Evolutionary conservation across 2,113 vertebrate species (phyloP).

Genomic region (Peromyscus californicus): DNA sequence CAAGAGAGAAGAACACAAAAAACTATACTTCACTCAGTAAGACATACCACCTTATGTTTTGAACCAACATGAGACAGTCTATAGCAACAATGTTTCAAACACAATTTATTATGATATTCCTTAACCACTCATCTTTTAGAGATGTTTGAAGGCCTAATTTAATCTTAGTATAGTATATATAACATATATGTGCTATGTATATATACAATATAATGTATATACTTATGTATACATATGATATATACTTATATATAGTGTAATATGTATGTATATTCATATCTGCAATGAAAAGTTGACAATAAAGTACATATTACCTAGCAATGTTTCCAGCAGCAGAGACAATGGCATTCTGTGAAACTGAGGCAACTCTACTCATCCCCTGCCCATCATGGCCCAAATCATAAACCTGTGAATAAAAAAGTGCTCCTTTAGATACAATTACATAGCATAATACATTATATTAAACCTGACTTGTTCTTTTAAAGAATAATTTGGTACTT

Average conservation of each 20-base stretch:
- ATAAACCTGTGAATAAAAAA: slow-evolving; percentile 91
- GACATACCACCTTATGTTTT: neutral
- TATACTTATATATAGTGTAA: neutral
- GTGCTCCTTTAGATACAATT: slow-evolving; percentile 33
- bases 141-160: neutral
- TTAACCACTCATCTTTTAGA: slow-evolving; percentile 3
- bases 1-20: neutral
- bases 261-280: neutral
- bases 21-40: neutral
- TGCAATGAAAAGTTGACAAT: neutral
- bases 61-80: neutral
- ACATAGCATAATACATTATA: neutral
- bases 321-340: slow-evolving; percentile 96
- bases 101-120: neutral
- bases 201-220: neutral
- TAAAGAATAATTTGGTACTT: slow-evolving; percentile 17
- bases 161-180: neutral
- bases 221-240: neutral
- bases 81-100: neutral
- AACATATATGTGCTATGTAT: neutral
- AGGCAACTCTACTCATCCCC: slow-evolving; percentile 96
- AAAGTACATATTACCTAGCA: slow-evolving; percentile 90
- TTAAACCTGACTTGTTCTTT: neutral
- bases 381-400: slow-evolving; percentile 96
- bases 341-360: slow-evolving; percentile 95